Evolutionary conservation across 2,113 vertebrate genomes (phyloP).

Genomic region (Oryctolagus cuniculus): mOryCun1.1 NC_091433.1:50983501-50984000

Average conservation of each 20-base stretch:
- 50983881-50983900: background rate
- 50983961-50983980: conserved; percentile 82
- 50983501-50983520: conserved; percentile 21
- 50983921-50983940: conserved; percentile 58
- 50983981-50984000: conserved; percentile 82
- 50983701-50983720: background rate
- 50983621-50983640: background rate
- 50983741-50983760: background rate
- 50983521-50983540: background rate
- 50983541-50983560: background rate
- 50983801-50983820: background rate
- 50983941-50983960: conserved; percentile 76
- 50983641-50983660: background rate
- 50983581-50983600: background rate
- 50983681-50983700: background rate
- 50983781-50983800: background rate
- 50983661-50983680: background rate
- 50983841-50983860: background rate
- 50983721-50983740: background rate
- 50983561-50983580: background rate
- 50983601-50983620: background rate
- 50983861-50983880: background rate
- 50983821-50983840: background rate
- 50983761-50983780: background rate
- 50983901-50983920: background rate